Percentiles rank a stretch among this genome's conserved stretches.
Conservation (phyloP, 2,888 invertebrate genomes). For the Resseliella maxima region DNA sequence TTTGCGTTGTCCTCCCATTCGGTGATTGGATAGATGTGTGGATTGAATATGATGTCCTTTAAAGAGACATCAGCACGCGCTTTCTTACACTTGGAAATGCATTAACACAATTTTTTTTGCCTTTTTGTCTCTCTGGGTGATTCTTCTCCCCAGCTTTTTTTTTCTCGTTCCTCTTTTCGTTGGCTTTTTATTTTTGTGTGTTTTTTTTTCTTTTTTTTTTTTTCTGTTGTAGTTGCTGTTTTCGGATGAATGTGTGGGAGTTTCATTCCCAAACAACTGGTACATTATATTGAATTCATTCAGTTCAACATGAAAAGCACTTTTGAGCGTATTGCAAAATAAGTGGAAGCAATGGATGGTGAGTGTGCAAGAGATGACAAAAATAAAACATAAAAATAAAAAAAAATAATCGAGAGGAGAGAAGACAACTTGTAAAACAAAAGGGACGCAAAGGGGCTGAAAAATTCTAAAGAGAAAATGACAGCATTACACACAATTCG, state of each 20-base stretch:
- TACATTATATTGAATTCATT: conserved; percentile 39
- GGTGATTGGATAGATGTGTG: conserved; percentile 3
- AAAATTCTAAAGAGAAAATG: not conserved
- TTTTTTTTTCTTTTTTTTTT: not conserved
- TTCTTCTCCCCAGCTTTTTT: not conserved
- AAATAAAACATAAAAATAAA: not conserved
- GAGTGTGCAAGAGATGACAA: not conserved
- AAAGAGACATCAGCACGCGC: conserved; percentile 45
- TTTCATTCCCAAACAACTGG: conserved; percentile 1
- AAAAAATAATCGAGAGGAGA: no score
- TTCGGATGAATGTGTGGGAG: conserved; percentile 31
- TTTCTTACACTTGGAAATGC: conserved; percentile 31
- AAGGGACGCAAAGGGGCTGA: not conserved
- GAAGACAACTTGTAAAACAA: conserved; percentile 1
- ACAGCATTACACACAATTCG: conserved; percentile 40
- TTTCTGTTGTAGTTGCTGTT: no score
- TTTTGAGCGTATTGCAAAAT: not conserved
- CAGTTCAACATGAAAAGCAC: no score
- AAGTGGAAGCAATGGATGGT: no score
- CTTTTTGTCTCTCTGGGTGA: not conserved
- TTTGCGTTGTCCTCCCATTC: conserved; percentile 35
- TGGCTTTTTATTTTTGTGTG: not conserved
- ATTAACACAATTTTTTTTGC: conserved; percentile 15
- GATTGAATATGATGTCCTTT: conserved; percentile 38
- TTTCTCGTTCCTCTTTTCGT: not conserved